Base-by-base conservation (phyloP, 2,113 vertebrate species). In the Orcinus orca region DNA sequence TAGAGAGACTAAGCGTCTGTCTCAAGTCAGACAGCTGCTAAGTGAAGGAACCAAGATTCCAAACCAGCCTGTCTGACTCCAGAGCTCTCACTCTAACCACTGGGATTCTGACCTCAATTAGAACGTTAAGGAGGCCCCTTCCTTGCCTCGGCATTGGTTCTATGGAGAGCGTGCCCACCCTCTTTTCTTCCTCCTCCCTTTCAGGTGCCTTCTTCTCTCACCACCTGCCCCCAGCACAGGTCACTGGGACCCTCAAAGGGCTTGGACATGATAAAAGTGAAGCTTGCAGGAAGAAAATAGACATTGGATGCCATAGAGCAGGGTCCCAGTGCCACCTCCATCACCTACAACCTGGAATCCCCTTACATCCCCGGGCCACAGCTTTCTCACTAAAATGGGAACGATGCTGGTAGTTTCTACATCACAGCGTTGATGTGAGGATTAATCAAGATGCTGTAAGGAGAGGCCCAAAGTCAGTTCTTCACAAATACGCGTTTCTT, bases 341-440 rank as follows among this genome's bases (percentile, higher is more conserved):
- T 38, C 26, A 5, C 82, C 50, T 26, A 13, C 7, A 85, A 74
- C 50, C 18, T 44, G n/a, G 41, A 85, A 62, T 74, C 68, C 36
- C 50, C 17, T 36, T 71, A 11, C 0, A 12, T 44, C 5, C 53
- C 31, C 1, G 17, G 41, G 36, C 73, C 60, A 62, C 62, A 8
- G 58, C 5, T 71, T 84, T 63, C 68, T 53, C 33, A 13, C 60
- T 41, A 15, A 73, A 58, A 87, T 21, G 44, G 68, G 53, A 38
- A 9, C 0, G 3, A 6, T 1, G 13, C 23, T 10, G 36, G 14
- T 11, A 8, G 25, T 65, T 74, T 38, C 77, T 33, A 17, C 10
- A 33, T 23, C 41, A 47, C 41, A n/a, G 65, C 4, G 20, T 18
- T 55, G 33, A 44, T 23, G 23, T 11, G 55, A 74, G 8, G 23